Evolutionary conservation across 2,888 invertebrate species (phyloP).

Genomic region (Tachina grossa): DNA sequence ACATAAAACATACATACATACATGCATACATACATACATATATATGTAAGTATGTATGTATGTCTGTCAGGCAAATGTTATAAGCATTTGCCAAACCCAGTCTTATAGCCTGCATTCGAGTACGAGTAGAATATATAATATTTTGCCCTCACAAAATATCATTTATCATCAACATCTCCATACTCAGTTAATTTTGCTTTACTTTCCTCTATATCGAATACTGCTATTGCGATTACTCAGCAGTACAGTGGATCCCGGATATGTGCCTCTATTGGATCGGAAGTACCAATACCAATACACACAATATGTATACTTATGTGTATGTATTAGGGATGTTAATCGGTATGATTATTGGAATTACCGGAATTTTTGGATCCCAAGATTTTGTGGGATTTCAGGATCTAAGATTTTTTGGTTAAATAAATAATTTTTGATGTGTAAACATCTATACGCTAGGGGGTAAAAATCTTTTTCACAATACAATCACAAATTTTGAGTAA

Average conservation of each 20-base stretch:
- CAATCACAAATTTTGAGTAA: too few species aligned
- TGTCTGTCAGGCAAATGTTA: slow-evolving; percentile 51
- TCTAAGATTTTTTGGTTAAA: too few species aligned
- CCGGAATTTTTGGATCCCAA: too few species aligned
- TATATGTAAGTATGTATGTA: neutral
- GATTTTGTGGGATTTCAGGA: too few species aligned
- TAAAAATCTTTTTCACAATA: too few species aligned
- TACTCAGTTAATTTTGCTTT: slow-evolving; percentile 38
- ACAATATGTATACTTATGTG: neutral
- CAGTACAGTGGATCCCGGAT: slow-evolving; percentile 41
- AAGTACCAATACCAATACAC: neutral
- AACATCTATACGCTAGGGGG: too few species aligned
- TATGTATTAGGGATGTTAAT: too few species aligned
- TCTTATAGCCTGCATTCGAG: slow-evolving; percentile 51
- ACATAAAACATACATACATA: neutral
- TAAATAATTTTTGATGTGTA: too few species aligned
- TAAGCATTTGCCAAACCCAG: slow-evolving; percentile 55
- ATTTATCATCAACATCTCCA: slow-evolving; percentile 62
- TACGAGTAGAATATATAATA: slow-evolving; percentile 53
- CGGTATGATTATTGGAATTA: too few species aligned
- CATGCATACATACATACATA: too few species aligned
- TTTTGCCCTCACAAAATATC: slow-evolving; percentile 66
- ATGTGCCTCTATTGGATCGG: neutral
- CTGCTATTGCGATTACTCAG: slow-evolving; percentile 32
- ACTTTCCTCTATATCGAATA: slow-evolving; percentile 51